phyloP scores from a whole-genome alignment of 2,113 vertebrate genomes.

The Bubalus kerabau region DNA sequence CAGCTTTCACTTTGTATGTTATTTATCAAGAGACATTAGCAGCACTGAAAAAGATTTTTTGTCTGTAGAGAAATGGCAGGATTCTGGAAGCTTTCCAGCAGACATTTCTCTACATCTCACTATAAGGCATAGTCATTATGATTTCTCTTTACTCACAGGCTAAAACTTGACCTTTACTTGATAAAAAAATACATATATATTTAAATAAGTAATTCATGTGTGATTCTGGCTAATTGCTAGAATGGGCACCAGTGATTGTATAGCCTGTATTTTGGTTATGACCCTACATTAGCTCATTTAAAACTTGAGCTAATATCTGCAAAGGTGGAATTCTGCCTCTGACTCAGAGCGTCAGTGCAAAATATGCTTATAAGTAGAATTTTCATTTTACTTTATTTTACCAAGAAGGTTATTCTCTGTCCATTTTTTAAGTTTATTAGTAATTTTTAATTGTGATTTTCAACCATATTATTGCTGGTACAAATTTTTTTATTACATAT shows the following conservation, averaged over 20 bases:
- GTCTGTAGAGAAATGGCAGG: neutral
- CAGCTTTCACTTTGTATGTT: neutral
- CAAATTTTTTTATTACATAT: neutral
- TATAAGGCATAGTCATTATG: neutral
- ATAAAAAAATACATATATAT: neutral
- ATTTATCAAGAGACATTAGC: neutral
- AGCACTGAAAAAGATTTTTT: neutral
- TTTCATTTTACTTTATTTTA: constrained; percentile 1
- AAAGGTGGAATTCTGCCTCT: neutral
- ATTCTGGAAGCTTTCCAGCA: neutral
- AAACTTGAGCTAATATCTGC: neutral
- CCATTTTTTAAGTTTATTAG: neutral
- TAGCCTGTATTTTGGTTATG: neutral
- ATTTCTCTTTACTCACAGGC: neutral
- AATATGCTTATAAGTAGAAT: neutral
- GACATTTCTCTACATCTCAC: neutral
- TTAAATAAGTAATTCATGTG: neutral
- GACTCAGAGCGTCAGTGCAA: neutral
- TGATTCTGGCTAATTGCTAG: neutral
- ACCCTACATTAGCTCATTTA: neutral
- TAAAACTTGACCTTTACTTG: neutral
- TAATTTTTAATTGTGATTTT: neutral
- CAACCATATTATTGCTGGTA: neutral
- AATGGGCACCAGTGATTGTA: neutral
- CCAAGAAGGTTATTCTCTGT: neutral